These are phyloP conservation scores for Nematopogon swammerdamellus DNA, from an alignment of 2,888 invertebrate species.

Conservation along the genomic window DNA sequence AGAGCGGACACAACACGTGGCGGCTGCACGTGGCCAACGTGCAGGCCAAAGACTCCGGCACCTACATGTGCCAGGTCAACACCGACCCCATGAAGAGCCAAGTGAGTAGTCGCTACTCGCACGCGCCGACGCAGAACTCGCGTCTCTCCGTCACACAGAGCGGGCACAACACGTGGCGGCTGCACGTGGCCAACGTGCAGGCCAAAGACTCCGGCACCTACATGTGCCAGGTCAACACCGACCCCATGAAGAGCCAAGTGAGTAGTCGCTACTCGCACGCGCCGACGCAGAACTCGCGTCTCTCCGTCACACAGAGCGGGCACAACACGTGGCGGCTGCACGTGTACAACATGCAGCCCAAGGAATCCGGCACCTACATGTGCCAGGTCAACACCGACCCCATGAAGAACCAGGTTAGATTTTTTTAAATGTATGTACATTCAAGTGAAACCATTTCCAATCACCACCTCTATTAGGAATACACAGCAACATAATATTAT, in stretches of 20 bases:
- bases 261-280: no score
- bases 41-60: constrained; percentile 87
- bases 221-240: constrained; percentile 93
- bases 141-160: constrained; percentile 86
- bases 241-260: constrained; percentile 86
- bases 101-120: no score
- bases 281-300: constrained; percentile 72
- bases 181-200: constrained; percentile 75
- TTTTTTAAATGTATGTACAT: no score
- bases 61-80: constrained; percentile 93
- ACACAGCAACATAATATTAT: no score
- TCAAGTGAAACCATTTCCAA: no score
- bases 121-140: constrained; percentile 70
- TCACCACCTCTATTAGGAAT: no score
- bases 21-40: constrained; percentile 87
- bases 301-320: constrained; percentile 87
- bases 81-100: constrained; percentile 88
- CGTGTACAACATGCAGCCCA: constrained; percentile 85
- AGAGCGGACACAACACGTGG: constrained; percentile 94
- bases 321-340: constrained; percentile 93
- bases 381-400: constrained; percentile 92
- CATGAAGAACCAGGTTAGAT: constrained; percentile 77
- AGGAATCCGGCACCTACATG: constrained; percentile 92
- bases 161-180: constrained; percentile 91
- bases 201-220: constrained; percentile 63